These are phyloP conservation scores for Diogma glabrata DNA, from an alignment of 2,888 invertebrate species.

Conservation along the genomic window DNA sequence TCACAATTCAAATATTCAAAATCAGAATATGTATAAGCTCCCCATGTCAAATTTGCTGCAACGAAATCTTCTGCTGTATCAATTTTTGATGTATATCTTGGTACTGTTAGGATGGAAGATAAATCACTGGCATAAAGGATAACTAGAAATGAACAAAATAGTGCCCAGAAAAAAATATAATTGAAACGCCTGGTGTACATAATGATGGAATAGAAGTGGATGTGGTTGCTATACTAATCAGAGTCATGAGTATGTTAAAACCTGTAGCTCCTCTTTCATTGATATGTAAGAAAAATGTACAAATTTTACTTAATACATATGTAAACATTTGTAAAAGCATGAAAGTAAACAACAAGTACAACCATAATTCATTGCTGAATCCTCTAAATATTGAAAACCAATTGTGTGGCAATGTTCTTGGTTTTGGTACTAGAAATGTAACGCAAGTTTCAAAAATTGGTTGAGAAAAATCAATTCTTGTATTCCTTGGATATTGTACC, in stretches of 20 bases:
- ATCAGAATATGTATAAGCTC: not conserved
- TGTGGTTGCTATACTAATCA: not conserved
- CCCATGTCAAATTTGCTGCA: conserved; percentile 1
- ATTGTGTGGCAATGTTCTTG: not conserved
- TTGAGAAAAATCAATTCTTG: conserved; percentile 4
- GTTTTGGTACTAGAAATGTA: conserved; percentile 9
- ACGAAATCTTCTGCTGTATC: conserved; percentile 9
- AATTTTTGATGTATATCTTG: not conserved
- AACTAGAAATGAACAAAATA: not conserved
- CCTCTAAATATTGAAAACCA: conserved; percentile 9
- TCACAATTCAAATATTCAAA: conserved; percentile 8
- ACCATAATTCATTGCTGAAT: conserved; percentile 4
- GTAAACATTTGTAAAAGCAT: not conserved
- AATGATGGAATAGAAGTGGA: not conserved
- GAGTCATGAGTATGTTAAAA: not conserved
- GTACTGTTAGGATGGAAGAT: conserved; percentile 4
- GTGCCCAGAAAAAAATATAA: not conserved
- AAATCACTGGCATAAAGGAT: conserved; percentile 5
- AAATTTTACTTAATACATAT: not conserved
- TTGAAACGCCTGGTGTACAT: not conserved
- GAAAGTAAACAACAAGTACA: not conserved
- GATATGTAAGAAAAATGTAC: not conserved
- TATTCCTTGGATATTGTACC: conserved; percentile 9
- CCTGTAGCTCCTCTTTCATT: not conserved
- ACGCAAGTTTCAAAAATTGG: conserved; percentile 3